Evolutionary conservation across 2,888 invertebrate species (phyloP), one percentile per base, ranked within the genome.

Genomic region (Metopia argyrocephala): DNA sequence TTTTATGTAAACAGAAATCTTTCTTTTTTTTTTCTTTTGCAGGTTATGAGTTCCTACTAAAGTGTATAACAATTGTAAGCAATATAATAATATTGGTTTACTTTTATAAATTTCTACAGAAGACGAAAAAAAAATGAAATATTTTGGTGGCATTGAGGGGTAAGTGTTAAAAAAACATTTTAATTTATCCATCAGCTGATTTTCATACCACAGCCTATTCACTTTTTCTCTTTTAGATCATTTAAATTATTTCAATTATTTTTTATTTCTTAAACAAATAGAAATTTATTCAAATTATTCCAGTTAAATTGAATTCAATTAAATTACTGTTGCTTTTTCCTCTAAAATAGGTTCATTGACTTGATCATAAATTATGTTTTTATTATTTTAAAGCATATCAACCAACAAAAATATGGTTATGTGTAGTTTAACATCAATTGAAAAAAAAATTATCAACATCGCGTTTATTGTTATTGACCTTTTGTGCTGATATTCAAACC

Each of bases 71-170:
- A 76, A 38, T 28, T 9, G 21, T 0, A 31, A 50, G 66, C 59
- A 31, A n/a, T n/a, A 62, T 25, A 3, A 28, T 28, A 61, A 46
- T 61, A 54, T 25, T 52, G 15, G 23, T 57, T 46, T 69, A 27
- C 9, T 50, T 73, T 61, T 66, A 9, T 45, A 54, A 54, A 57
- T 31, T 7, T 25, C 20, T 48, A 1, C 15, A 57, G 5, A 54
- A 70, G 64, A 15, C 12, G 3, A 25, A 15, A n/a, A n/a, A n/a
- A 82, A 66, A 83, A 89, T 89, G 89, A 86, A 81, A 83, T 88
- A 86, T 84, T 89, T 88, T 73, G 89, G 89, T 54, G 89, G 89
- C 57, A 85, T 89, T 84, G 89, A 89, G 85, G 89, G 89, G 89
- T 89, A 85, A 86, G 87, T 85, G 52, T 27, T 46, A n/a, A n/a